Conservation (phyloP, 1,140 invertebrate species). For the Elymnias hypermnestra region DNA sequence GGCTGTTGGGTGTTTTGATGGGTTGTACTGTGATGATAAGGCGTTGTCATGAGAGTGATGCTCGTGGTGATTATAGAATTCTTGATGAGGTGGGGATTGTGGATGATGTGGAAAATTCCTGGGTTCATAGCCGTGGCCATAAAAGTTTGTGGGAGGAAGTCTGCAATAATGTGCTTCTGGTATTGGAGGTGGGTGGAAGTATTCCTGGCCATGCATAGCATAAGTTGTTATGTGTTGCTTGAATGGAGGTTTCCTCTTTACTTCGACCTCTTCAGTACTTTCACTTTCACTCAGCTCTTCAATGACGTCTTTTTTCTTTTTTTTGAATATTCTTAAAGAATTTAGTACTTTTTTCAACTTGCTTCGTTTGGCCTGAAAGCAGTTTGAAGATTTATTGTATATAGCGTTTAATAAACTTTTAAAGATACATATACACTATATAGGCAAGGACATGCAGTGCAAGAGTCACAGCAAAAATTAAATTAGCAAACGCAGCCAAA, state of each 20-base stretch:
- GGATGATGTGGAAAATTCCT: neutral
- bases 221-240: conserved; percentile 51
- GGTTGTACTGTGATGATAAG: neutral
- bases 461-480: too few relatives aligned
- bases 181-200: conserved; percentile 34
- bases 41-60: neutral
- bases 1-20: conserved; percentile 19
- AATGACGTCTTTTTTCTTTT: conserved; percentile 50
- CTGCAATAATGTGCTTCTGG: conserved; percentile 8
- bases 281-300: conserved; percentile 49
- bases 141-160: conserved; percentile 12
- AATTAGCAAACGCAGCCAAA: too few relatives aligned
- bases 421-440: too few relatives aligned
- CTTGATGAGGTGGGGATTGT: neutral
- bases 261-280: conserved; percentile 31
- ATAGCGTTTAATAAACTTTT: too few relatives aligned
- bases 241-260: conserved; percentile 33
- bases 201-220: conserved; percentile 46
- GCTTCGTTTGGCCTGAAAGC: conserved; percentile 40
- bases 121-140: conserved; percentile 8
- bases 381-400: neutral
- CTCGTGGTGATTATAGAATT: conserved; percentile 5
- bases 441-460: too few relatives aligned
- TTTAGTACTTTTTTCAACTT: conserved; percentile 40
- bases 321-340: conserved; percentile 42